Base-by-base conservation (phyloP, 2,113 vertebrate species). In the Panthera uncia region DNA sequence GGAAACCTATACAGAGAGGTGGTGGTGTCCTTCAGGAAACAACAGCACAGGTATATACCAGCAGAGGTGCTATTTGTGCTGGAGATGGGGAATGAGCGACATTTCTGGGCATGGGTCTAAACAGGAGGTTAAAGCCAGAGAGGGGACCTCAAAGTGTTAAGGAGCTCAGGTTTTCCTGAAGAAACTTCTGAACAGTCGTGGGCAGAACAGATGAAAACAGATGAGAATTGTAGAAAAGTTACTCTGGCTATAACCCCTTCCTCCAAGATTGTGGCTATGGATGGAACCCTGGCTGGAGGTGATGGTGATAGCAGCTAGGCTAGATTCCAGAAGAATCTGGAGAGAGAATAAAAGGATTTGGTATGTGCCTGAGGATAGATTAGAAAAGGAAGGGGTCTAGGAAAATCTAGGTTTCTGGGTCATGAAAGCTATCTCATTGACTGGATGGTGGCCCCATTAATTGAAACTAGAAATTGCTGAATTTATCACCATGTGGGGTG, bases 331-430 rank as follows among this genome's bases (percentile, higher is more conserved):
- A 45, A 73, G 41, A 76, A 55, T 25, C 48, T 63, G 9, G 27
- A 86, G 48, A 95, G n/a, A 68, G 19, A 80, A 55, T 78, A 36
- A 76, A 86, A 82, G 15, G 50, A 82, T 95, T 90, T 93, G 41
- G 14, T 65, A 73, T 38, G 82, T 82, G 41, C 81, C 76, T 48
- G 57, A 63, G 73, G 55, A 45, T 87, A 38, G 31, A n/a, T 71
- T 73, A 41, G 45, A 65, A 63, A 61, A 82, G 50, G 74, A 48
- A 55, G 55, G 36, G 73, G 41, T 81, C 73, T 65, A 82, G 23
- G 36, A 63, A 93, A 74, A 71, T 36, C 38, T 80, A 12, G 14
- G 25, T 86, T 55, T 94, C 84, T 61, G 31, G 29, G 66, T 61
- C 79, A 15, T 1, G 9, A 66, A 48, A 57, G 27, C 66, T 89